A percentile compares a stretch with the other conserved stretches of the same genome.
Evolutionary conservation across 2,113 vertebrate species (phyloP).

Genomic region (Mungos mungo): DNA sequence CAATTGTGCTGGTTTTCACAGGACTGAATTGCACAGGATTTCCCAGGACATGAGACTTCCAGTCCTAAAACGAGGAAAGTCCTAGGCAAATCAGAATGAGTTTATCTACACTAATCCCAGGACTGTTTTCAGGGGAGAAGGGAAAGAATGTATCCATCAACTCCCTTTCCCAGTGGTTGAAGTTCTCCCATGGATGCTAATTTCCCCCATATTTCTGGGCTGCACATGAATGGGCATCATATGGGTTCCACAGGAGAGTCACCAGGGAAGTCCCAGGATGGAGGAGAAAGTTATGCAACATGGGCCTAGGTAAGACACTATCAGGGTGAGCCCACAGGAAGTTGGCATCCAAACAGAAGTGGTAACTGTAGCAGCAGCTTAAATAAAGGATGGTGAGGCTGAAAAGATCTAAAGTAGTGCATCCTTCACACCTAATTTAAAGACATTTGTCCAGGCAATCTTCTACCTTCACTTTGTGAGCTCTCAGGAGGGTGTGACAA

Average conservation of each 20-base stretch:
- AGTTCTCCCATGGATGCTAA: neutral
- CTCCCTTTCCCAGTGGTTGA: neutral
- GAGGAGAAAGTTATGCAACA: slow-evolving; percentile 30
- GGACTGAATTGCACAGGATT: neutral
- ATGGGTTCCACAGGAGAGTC: neutral
- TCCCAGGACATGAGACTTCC: neutral
- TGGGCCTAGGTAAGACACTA: neutral
- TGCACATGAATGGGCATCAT: neutral
- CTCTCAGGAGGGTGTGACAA: neutral
- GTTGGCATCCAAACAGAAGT: neutral
- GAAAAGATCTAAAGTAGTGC: neutral
- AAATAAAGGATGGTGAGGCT: neutral
- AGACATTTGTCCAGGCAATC: neutral
- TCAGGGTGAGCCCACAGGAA: neutral
- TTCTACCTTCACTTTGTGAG: neutral
- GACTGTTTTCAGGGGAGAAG: neutral
- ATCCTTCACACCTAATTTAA: neutral
- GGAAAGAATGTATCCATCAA: neutral
- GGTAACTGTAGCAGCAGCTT: neutral
- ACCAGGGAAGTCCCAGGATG: neutral
- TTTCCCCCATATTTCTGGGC: neutral
- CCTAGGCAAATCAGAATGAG: neutral
- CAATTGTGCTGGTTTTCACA: neutral
- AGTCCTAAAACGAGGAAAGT: neutral
- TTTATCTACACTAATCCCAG: neutral